These are phyloP conservation scores for Hemithea aestivaria DNA, from an alignment of 2,888 invertebrate species.

Conservation along the genomic window DNA sequence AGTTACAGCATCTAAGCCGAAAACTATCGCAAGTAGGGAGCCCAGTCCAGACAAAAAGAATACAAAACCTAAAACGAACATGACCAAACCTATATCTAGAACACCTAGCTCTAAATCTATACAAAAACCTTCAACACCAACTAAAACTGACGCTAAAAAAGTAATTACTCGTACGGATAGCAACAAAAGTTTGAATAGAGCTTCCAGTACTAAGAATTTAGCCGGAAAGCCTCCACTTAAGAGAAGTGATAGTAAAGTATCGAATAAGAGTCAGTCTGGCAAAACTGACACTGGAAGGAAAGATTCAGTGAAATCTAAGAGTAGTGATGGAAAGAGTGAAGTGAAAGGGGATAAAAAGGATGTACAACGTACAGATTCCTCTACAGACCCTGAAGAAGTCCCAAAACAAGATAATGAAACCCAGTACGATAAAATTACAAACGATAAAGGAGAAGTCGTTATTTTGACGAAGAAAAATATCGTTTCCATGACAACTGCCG, in stretches of 20 bases:
- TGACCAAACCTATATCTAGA: slow-evolving; percentile 47
- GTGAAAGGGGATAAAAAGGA: slow-evolving; percentile 21
- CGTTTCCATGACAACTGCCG: slow-evolving; percentile 79
- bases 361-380: slow-evolving; percentile 35
- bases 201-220: slow-evolving; percentile 62
- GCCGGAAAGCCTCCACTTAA: slow-evolving; percentile 61
- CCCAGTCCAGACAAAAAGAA: slow-evolving; percentile 66
- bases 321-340: slow-evolving; percentile 24
- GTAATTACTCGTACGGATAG: slow-evolving; percentile 64
- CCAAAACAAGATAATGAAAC: slow-evolving; percentile 67
- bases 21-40: slow-evolving; percentile 67
- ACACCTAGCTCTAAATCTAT: slow-evolving; percentile 50
- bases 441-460: slow-evolving; percentile 63
- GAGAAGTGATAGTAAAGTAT: slow-evolving; percentile 54
- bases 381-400: slow-evolving; percentile 47
- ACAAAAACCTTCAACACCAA: slow-evolving; percentile 45
- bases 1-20: slow-evolving; percentile 62
- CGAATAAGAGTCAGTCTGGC: slow-evolving; percentile 46
- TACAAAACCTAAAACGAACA: slow-evolving; percentile 34
- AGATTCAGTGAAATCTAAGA: slow-evolving; percentile 36
- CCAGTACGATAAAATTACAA: slow-evolving; percentile 67
- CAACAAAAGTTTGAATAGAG: slow-evolving; percentile 61
- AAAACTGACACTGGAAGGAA: slow-evolving; percentile 55
- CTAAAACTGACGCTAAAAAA: slow-evolving; percentile 58
- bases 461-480: slow-evolving; percentile 72